Evolutionary conservation across 1,140 invertebrate genomes (phyloP), one percentile per base, ranked within the genome.

Genomic region (Arion vulgaris): DNA sequence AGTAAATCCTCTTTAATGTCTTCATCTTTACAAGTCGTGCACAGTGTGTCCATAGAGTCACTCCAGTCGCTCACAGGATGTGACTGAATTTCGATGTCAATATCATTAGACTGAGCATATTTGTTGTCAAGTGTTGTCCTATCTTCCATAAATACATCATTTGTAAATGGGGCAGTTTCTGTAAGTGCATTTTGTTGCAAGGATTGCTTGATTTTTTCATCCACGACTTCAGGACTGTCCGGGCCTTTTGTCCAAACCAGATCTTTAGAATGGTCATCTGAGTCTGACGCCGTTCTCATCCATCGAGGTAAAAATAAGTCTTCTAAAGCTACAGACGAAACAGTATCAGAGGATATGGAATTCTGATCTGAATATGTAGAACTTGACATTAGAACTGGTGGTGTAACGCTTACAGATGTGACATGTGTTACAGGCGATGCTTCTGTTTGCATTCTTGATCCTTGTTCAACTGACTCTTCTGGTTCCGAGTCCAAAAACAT

Each of bases 281-380:
- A 66, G 4, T 66, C 28, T 11, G 28, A 66, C 32, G n/a, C 32
- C n/a, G 19, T 5, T 32, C 28, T 75, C 72, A 74, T 74, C 72
- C 72, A 74, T 13, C 45, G 72, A 11, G 72, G 72, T 26, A 74
- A 74, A 45, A 74, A 74, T 41, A 74, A 15, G 32, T 74, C 72
- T 74, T 74, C 72, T 41, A 41, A 19, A 23, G 53, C 53, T 5
- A 57, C 53, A 57, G 53, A 23, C 26, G 15, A 23, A 57, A 19
- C 4, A 11, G 53, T n/a, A 57, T 57, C 53, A 57, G 53, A 19
- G 26, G 53, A 57, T 15, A 7, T 15, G 15, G 15, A 5, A 15
- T 45, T 45, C 41, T 45, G 41, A 15, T 15, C 41, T 15, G 41
- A 45, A 45, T n/a, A n/a, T n/a, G n/a, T n/a, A n/a, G n/a, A n/a